Percentiles rank a stretch among this genome's conserved stretches.
Evolutionary conservation across 2,888 invertebrate species (phyloP).

Genomic region (Archaeoteleia sp.): DNA sequence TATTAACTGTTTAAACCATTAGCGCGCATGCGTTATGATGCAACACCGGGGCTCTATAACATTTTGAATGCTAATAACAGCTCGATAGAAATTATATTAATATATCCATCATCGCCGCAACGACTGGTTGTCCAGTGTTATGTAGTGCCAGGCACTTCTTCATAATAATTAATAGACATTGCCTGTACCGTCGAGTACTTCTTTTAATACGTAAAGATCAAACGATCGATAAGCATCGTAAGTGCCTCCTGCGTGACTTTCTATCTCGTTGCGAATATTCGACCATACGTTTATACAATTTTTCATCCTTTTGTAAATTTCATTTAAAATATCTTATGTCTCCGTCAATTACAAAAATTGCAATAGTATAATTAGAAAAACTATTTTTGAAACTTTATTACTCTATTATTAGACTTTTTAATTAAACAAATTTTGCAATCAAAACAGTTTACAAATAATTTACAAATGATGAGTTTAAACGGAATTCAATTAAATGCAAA

Average conservation of each 20-base stretch:
- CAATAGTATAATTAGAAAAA: too few species aligned
- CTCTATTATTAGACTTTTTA: too few species aligned
- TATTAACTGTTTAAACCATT: constrained; percentile 40
- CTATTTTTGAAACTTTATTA: too few species aligned
- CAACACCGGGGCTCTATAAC: constrained; percentile 52
- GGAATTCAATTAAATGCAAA: constrained; percentile 10
- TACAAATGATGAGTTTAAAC: not conserved
- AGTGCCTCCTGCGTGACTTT: constrained; percentile 44
- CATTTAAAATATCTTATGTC: not conserved
- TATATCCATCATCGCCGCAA: constrained; percentile 55
- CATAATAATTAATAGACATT: constrained; percentile 66
- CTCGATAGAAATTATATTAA: constrained; percentile 59
- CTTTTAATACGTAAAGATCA: constrained; percentile 60
- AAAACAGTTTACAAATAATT: not conserved
- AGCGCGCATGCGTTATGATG: constrained; percentile 45
- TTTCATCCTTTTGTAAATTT: constrained; percentile 4
- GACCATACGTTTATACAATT: constrained; percentile 17
- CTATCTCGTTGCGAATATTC: constrained; percentile 30
- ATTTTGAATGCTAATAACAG: constrained; percentile 60
- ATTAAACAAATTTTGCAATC: too few species aligned
- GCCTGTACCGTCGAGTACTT: constrained; percentile 48
- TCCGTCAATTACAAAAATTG: too few species aligned
- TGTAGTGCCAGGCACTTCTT: constrained; percentile 59
- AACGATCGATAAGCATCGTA: constrained; percentile 53
- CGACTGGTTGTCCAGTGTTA: constrained; percentile 52